Conservation (phyloP, 23 tunicate genomes). For the Halocynthia aurantium region DNA sequence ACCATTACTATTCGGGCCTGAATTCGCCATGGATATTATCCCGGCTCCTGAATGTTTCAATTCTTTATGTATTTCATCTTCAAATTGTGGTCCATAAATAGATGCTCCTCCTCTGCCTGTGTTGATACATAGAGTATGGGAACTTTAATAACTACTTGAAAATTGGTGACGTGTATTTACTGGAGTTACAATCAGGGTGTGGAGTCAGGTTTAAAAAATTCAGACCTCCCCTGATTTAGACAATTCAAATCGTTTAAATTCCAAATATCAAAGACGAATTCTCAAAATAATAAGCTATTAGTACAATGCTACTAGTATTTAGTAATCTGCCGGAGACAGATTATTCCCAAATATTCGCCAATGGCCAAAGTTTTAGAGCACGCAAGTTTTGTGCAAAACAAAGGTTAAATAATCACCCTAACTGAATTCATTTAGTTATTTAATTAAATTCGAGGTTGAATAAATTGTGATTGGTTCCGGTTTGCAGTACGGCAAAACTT, state of each 20-base stretch:
- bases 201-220: too few relatives aligned
- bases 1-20: conserved; percentile 95
- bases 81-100: conserved; percentile 82
- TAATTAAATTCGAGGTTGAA: background rate
- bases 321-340: too few relatives aligned
- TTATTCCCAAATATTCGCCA: too few relatives aligned
- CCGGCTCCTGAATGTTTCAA: conserved; percentile 98
- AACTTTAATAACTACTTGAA: background rate
- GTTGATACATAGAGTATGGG: background rate
- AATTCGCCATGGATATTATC: conserved; percentile 98
- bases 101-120: conserved; percentile 97
- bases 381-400: too few relatives aligned
- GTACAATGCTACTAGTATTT: too few relatives aligned
- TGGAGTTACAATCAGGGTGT: too few relatives aligned
- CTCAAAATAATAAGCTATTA: background rate
- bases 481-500: too few relatives aligned
- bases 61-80: conserved; percentile 90
- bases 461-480: background rate
- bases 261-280: background rate
- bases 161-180: background rate
- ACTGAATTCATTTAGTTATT: background rate
- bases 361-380: too few relatives aligned
- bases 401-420: too few relatives aligned
- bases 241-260: background rate
- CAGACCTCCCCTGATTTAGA: too few relatives aligned